Evolutionary conservation across 2,797 vertebrate genomes (phyloP).

Genomic region (Glossophaga mutica): DNA sequence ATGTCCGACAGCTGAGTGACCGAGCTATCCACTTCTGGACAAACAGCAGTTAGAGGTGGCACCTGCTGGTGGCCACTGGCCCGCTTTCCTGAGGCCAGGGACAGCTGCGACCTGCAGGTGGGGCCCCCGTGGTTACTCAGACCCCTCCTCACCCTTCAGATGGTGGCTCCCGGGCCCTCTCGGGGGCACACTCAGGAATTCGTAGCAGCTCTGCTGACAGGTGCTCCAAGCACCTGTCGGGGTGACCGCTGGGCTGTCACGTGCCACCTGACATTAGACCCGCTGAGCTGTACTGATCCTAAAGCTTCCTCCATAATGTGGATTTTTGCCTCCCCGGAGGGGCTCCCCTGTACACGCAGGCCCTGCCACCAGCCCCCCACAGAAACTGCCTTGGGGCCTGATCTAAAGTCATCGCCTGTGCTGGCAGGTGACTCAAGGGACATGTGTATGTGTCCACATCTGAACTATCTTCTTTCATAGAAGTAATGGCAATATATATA

Average conservation of each 20-base stretch:
- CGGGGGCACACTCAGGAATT: background rate
- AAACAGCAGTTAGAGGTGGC: background rate
- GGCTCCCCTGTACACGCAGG: background rate
- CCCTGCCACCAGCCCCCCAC: background rate
- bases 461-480: background rate
- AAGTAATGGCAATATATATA: background rate
- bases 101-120: constrained; percentile 62
- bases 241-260: background rate
- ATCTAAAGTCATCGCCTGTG: background rate
- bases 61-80: background rate
- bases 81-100: background rate
- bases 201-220: background rate
- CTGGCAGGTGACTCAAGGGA: background rate
- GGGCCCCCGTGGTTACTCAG: constrained; percentile 15
- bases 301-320: background rate
- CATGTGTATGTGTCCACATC: background rate
- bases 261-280: background rate
- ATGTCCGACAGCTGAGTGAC: constrained; percentile 51
- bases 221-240: constrained; percentile 8
- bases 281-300: background rate
- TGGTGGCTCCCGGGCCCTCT: background rate
- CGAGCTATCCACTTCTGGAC: constrained; percentile 28
- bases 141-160: background rate
- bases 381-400: background rate
- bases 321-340: background rate